Evolutionary conservation across 2,113 vertebrate species (phyloP).

Genomic region (Felis chaus): DNA sequence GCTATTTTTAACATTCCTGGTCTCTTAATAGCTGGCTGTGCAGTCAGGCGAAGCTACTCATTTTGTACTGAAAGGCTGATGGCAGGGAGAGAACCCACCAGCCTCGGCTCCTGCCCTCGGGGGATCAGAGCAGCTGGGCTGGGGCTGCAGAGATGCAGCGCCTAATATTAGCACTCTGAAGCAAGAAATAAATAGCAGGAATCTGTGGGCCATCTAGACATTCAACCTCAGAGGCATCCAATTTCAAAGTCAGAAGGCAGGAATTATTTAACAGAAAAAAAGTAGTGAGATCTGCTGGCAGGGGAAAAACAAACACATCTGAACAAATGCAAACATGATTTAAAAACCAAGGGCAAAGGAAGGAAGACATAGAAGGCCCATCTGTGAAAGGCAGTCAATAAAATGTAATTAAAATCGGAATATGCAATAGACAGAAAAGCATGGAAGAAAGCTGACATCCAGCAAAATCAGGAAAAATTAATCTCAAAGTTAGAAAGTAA

Average conservation of each 20-base stretch:
- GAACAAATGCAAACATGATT: neutral
- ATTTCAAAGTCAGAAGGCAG: conserved; percentile 1
- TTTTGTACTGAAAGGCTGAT: neutral
- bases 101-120: neutral
- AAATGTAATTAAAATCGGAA: neutral
- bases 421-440: neutral
- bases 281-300: neutral
- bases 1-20: conserved; percentile 26
- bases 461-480: neutral
- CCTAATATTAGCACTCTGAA: neutral
- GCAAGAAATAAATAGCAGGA: neutral
- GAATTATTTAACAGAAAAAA: neutral
- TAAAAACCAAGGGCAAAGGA: conserved; percentile 1
- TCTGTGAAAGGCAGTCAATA: neutral
- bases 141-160: neutral
- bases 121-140: neutral
- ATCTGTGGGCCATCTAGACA: neutral
- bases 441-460: neutral
- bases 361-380: neutral
- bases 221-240: neutral
- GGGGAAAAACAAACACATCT: neutral
- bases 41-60: neutral
- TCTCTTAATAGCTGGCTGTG: conserved; percentile 9
- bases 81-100: neutral
- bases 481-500: neutral